These are phyloP conservation scores for Caenorhabditis sp. DNA, from an alignment of 2,888 invertebrate genomes.

Conservation along the genomic window DNA sequence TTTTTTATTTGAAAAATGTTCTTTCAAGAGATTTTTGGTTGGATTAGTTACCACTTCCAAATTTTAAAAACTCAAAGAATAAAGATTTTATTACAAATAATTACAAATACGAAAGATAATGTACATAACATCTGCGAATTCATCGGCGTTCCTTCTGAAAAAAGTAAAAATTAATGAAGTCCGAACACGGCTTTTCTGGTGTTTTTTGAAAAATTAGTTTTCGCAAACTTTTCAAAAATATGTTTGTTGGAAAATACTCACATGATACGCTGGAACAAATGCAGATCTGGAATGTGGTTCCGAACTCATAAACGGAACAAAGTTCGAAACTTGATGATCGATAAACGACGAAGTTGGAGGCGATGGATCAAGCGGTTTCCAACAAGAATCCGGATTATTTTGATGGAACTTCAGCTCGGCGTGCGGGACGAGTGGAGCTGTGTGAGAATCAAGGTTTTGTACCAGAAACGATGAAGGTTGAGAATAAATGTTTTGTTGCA, in stretches of 20 bases:
- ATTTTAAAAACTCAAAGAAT: too few species aligned
- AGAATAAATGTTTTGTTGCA: background rate
- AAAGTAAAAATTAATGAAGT: background rate
- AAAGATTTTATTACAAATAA: slow-evolving; percentile 6
- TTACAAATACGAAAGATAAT: background rate
- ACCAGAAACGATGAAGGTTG: background rate
- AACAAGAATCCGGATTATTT: background rate
- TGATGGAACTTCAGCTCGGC: background rate
- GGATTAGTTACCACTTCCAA: too few species aligned
- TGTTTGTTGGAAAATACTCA: too few species aligned
- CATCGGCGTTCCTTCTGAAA: slow-evolving; percentile 32
- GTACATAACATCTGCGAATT: background rate
- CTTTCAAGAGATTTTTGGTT: too few species aligned
- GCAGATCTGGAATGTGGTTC: slow-evolving; percentile 27
- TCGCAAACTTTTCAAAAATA: background rate
- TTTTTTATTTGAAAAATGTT: too few species aligned
- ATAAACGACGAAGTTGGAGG: background rate
- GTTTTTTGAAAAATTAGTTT: too few species aligned
- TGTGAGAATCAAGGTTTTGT: slow-evolving; percentile 3
- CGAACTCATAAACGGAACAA: slow-evolving; percentile 4
- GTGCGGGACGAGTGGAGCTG: background rate
- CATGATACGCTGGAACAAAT: slow-evolving; percentile 29
- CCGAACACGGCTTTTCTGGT: too few species aligned
- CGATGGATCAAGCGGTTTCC: background rate
- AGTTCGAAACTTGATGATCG: background rate